Evolutionary conservation across 1,140 invertebrate species (phyloP), one percentile per base, ranked within the genome.

Genomic region (Oncopeltus fasciatus): DNA sequence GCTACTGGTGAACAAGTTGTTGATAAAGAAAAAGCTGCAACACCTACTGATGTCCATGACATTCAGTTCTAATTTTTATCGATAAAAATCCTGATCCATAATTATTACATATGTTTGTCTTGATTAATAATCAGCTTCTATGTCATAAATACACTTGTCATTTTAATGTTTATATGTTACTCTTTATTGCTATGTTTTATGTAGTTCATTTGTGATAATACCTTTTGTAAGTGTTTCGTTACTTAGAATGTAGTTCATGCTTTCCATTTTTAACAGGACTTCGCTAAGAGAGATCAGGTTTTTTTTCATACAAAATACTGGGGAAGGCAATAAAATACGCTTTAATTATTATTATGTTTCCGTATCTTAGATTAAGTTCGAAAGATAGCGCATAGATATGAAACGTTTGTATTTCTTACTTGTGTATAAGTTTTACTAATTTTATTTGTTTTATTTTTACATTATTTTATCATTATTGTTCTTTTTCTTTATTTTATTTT

Each of bases 31-130:
- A 85, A 86, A 73, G 84, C 86, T 44, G 81, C 82, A 63, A 90
- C 87, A 24, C 87, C 87, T 47, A 89, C 87, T 62, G 87, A 89
- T 72, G 85, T 90, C 64, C 77, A 83, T 65, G 83, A 86, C 70
- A 79, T 87, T 63, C 82, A 85, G 72, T 85, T 86, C 72, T 85
- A 72, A 78, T 18, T 20, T 20, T 2, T 57, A 11, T 57, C 56
- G 27, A n/a, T 24, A 8, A 18, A 27, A 46, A 51, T 47, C 46
- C 46, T 60, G 44, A 51, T 38, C 56, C 31, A 33, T 26, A 21
- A 14, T 18, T 20, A 46, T 46, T 46, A 5, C n/a, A n/a, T n/a
- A n/a, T n/a, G n/a, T 44, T 60, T 60, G 28, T 49, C 38, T 60
- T 47, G 59, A 14, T 49, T 18, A 53, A 53, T 24, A 24, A 53